These are phyloP conservation scores for Anarsia innoxiella DNA, from an alignment of 2,888 invertebrate genomes.

Conservation along the genomic window DNA sequence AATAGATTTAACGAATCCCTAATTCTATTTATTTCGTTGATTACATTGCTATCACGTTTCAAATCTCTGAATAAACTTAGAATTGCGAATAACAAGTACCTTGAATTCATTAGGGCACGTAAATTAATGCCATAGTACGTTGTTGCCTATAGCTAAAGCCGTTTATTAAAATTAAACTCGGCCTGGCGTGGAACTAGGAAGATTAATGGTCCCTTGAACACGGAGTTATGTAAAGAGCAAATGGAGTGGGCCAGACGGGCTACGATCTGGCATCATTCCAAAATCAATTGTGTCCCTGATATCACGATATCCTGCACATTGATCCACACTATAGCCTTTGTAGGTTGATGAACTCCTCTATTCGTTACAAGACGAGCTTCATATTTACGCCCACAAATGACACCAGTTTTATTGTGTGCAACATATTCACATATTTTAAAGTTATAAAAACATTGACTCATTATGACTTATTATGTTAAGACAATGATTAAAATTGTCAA, in stretches of 20 bases:
- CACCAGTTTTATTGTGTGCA: too few relatives aligned
- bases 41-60: conserved; percentile 26
- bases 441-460: too few relatives aligned
- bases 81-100: conserved; percentile 41
- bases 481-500: too few relatives aligned
- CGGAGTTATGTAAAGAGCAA: conserved; percentile 73
- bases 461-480: too few relatives aligned
- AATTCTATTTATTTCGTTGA: conserved; percentile 5
- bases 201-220: conserved; percentile 73
- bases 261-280: conserved; percentile 68
- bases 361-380: too few relatives aligned
- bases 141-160: conserved; percentile 53
- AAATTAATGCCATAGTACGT: conserved; percentile 58
- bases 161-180: conserved; percentile 73
- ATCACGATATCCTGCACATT: conserved; percentile 30
- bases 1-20: too few relatives aligned
- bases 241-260: conserved; percentile 60
- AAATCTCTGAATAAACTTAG: conserved; percentile 34
- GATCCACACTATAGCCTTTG: not conserved
- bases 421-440: too few relatives aligned
- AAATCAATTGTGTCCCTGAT: conserved; percentile 68
- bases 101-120: conserved; percentile 52
- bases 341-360: not conserved
- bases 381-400: too few relatives aligned
- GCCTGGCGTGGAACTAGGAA: conserved; percentile 69